Evolutionary conservation across 2,888 invertebrate genomes (phyloP).

Genomic region (Pyrrhosoma nymphula): DNA sequence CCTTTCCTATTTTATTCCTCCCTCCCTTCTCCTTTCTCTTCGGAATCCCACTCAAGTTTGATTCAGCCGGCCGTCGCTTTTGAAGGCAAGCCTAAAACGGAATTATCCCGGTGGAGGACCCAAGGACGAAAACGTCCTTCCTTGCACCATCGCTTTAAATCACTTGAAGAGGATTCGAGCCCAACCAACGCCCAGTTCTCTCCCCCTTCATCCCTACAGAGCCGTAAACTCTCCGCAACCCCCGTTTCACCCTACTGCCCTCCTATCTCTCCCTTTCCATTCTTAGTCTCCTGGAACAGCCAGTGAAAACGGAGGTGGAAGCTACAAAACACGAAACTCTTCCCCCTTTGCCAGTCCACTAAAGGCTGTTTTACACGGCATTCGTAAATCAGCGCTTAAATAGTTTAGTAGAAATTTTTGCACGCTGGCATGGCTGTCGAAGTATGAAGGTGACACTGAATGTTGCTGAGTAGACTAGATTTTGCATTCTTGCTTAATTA

Average conservation of each 20-base stretch:
- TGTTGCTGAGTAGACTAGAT: too few species aligned
- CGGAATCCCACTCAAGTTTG: not conserved
- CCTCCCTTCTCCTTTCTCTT: not conserved
- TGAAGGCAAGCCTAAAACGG: not conserved
- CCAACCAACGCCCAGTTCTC: not conserved
- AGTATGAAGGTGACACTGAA: too few species aligned
- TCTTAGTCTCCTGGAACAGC: not conserved
- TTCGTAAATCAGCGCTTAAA: too few species aligned
- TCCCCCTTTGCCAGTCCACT: too few species aligned
- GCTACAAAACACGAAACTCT: not conserved
- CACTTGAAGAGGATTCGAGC: not conserved
- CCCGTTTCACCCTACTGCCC: not conserved
- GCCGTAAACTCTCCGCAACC: not conserved
- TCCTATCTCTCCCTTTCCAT: not conserved
- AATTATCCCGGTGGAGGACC: not conserved
- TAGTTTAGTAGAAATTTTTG: too few species aligned
- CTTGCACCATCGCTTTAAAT: not conserved
- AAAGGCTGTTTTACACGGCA: too few species aligned
- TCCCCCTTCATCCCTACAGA: not conserved
- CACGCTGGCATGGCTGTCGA: too few species aligned
- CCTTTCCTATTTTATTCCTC: not conserved
- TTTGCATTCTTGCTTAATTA: too few species aligned
- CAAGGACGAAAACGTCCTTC: not conserved
- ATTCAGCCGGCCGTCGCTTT: not conserved
- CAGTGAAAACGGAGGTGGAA: not conserved